Conservation (phyloP, 2,113 vertebrate genomes). For the Epinephelus lanceolatus region DNA sequence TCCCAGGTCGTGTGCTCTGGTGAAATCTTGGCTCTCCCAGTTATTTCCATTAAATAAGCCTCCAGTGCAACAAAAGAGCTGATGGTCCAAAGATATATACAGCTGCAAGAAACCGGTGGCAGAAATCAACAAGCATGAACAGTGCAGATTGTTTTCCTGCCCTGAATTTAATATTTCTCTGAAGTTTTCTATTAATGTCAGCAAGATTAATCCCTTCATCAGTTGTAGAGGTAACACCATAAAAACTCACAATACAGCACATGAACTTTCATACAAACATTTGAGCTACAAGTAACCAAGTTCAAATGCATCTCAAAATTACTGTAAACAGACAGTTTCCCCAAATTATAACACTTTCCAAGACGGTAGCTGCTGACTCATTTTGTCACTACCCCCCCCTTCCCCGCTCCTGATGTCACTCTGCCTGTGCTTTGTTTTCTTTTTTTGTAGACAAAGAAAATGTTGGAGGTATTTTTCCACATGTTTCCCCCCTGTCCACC, state of each 20-base stretch:
- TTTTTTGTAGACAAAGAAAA: constrained; percentile 10
- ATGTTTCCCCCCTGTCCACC: not conserved
- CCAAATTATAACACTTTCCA: constrained; percentile 1
- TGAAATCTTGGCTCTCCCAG: constrained; percentile 40
- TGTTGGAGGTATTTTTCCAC: constrained; percentile 1
- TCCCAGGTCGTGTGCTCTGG: constrained; percentile 42
- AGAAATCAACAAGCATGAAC: constrained; percentile 27
- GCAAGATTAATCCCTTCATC: not conserved
- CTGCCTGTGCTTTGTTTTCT: not conserved
- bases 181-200: not conserved
- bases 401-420: not conserved
- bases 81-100: constrained; percentile 22
- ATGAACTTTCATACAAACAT: not conserved
- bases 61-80: constrained; percentile 27
- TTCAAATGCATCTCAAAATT: constrained; percentile 1
- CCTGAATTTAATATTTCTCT: not conserved
- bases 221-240: not conserved
- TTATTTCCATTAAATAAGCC: constrained; percentile 27
- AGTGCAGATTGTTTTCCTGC: not conserved
- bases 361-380: not conserved
- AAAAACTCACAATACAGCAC: not conserved
- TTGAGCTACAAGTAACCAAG: not conserved
- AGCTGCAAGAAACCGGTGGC: constrained; percentile 36
- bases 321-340: not conserved
- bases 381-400: not conserved